phyloP scores from a whole-genome alignment of 2,888 invertebrate species.

The Helleia helle region DNA sequence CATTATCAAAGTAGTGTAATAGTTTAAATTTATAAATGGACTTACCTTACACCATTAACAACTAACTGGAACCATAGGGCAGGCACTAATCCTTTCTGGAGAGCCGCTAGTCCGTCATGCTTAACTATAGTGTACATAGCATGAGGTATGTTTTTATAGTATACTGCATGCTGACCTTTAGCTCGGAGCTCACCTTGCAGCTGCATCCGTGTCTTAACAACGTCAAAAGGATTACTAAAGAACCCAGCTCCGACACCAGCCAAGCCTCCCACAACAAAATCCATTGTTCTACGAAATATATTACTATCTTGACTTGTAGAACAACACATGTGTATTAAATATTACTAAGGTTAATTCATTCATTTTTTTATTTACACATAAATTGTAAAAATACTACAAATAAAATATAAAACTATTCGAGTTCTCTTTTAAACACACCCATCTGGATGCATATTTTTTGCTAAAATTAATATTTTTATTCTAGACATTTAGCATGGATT shows the following conservation, averaged over 20 bases:
- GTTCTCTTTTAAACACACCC: too few relatives aligned
- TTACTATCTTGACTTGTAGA: neutral
- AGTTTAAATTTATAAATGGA: constrained; percentile 12
- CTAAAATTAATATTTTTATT: too few relatives aligned
- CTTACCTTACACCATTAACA: constrained; percentile 74
- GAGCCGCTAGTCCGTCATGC: constrained; percentile 83
- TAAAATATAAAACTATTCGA: too few relatives aligned
- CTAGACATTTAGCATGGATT: too few relatives aligned
- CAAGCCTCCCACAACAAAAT: constrained; percentile 83
- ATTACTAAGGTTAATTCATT: too few relatives aligned
- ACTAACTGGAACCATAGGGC: constrained; percentile 87
- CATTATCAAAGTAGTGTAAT: too few relatives aligned
- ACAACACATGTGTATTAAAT: too few relatives aligned
- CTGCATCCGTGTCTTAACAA: constrained; percentile 91
- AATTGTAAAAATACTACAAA: too few relatives aligned
- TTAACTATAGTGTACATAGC: constrained; percentile 82
- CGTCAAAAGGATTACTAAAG: constrained; percentile 92
- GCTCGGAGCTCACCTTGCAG: constrained; percentile 86
- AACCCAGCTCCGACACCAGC: constrained; percentile 85
- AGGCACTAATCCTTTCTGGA: constrained; percentile 86
- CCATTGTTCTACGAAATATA: constrained; percentile 62
- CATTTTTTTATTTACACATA: too few relatives aligned
- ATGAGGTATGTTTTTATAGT: constrained; percentile 85
- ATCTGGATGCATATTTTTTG: too few relatives aligned
- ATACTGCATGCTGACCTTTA: constrained; percentile 73